phyloP scores from a whole-genome alignment of 2,888 invertebrate species.

The Mesoligia furuncula region DNA sequence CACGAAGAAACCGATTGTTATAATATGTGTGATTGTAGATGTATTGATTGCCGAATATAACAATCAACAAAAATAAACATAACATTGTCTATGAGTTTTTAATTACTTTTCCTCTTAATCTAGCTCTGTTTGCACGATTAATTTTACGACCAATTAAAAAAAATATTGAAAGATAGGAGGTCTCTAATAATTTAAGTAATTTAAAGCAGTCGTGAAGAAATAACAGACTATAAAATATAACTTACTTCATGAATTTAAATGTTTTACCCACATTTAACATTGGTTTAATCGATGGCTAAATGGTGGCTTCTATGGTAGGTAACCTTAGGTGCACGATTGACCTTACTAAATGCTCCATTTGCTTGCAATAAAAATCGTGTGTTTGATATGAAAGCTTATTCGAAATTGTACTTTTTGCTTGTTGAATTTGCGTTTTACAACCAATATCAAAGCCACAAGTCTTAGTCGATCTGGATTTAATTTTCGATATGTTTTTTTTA shows the following conservation, averaged over 20 bases:
- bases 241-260: slow-evolving; percentile 2
- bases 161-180: background rate
- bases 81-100: background rate
- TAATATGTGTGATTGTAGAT: background rate
- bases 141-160: slow-evolving; percentile 50
- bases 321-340: slow-evolving; percentile 24
- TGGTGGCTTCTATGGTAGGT: slow-evolving; percentile 25
- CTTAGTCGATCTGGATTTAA: background rate
- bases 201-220: slow-evolving; percentile 48
- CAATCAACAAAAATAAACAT: background rate
- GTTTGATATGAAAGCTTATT: background rate
- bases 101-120: background rate
- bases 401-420: background rate
- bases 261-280: slow-evolving; percentile 16
- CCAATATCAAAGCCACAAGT: background rate
- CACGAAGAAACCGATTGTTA: background rate
- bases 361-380: background rate
- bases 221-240: slow-evolving; percentile 4
- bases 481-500: background rate
- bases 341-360: slow-evolving; percentile 8
- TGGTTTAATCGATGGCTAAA: slow-evolving; percentile 1
- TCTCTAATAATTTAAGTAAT: slow-evolving; percentile 19
- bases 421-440: background rate
- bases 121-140: slow-evolving; percentile 16
- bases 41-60: background rate